Percentiles rank a stretch among this genome's conserved stretches.
Evolutionary conservation across 2,113 vertebrate species (phyloP).

Genomic region (Pachypanchax playfairii): DNA sequence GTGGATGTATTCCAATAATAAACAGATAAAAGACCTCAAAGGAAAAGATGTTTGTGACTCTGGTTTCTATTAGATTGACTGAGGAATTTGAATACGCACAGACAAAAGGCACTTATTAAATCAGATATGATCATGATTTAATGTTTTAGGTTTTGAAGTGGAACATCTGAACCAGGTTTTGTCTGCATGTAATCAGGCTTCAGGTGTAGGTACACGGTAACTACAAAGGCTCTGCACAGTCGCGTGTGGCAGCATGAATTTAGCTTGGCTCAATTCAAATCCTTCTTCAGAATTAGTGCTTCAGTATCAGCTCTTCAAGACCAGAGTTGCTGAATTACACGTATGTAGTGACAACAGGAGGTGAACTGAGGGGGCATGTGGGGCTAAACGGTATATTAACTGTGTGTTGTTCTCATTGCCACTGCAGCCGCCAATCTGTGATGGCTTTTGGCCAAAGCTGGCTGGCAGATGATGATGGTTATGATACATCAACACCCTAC

Average conservation of each 20-base stretch:
- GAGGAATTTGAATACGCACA: too few relatives aligned
- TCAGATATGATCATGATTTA: too few relatives aligned
- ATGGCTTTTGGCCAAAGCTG: slow-evolving; percentile 96
- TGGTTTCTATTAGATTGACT: too few relatives aligned
- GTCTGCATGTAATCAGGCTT: too few relatives aligned
- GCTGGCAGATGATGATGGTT: slow-evolving; percentile 99
- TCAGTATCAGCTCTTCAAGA: slow-evolving; percentile 64
- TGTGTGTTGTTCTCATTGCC: slow-evolving; percentile 98
- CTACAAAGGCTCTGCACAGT: slow-evolving; percentile 1
- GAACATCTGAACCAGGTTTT: too few relatives aligned
- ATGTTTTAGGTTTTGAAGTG: too few relatives aligned
- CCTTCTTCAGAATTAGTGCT: slow-evolving; percentile 24
- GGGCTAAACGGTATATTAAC: slow-evolving; percentile 88
- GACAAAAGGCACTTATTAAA: too few relatives aligned
- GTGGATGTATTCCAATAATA: too few relatives aligned
- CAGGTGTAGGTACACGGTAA: not conserved
- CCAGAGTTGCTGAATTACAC: slow-evolving; percentile 73
- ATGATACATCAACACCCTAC: slow-evolving; percentile 95
- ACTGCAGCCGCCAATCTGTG: slow-evolving; percentile 99
- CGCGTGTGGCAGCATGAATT: not conserved
- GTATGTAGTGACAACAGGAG: slow-evolving; percentile 52
- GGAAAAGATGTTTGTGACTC: too few relatives aligned
- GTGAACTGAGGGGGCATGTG: slow-evolving; percentile 64
- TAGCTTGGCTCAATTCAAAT: not conserved
- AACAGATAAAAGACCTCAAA: too few relatives aligned